phyloP scores from a whole-genome alignment of 2,888 invertebrate species.

The Drosophila putrida region DNA sequence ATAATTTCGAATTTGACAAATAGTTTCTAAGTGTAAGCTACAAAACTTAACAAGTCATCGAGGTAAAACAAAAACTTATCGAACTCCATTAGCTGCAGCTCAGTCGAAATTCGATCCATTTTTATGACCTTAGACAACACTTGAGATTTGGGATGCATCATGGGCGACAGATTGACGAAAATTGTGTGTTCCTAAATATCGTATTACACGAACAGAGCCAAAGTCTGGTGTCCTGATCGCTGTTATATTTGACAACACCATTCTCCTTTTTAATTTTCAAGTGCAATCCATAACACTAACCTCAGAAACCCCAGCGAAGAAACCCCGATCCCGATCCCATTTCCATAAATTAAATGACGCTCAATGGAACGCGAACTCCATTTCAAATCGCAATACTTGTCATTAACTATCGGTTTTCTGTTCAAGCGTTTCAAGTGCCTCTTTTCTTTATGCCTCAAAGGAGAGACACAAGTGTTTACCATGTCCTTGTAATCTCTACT shows the following conservation, averaged over 20 bases:
- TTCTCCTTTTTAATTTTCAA: conserved; percentile 65
- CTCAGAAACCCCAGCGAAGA: conserved; percentile 38
- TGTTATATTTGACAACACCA: conserved; percentile 72
- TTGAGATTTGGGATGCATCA: conserved; percentile 34
- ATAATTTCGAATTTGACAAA: conserved; percentile 31
- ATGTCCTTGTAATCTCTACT: conserved; percentile 71
- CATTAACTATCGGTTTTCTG: conserved; percentile 45
- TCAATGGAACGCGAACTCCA: conserved; percentile 50
- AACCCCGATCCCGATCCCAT: background rate
- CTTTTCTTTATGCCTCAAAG: conserved; percentile 11
- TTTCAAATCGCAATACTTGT: conserved; percentile 45
- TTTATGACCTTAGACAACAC: conserved; percentile 35
- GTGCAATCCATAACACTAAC: conserved; percentile 67
- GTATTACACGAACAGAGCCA: conserved; percentile 29
- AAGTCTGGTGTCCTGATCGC: conserved; percentile 52
- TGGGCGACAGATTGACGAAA: conserved; percentile 48
- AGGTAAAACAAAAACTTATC: conserved; percentile 19
- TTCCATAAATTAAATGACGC: conserved; percentile 56
- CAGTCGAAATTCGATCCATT: conserved; percentile 44
- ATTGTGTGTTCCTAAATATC: conserved; percentile 45
- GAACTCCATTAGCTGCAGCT: conserved; percentile 5
- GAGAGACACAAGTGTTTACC: conserved; percentile 63
- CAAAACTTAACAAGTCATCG: conserved; percentile 40
- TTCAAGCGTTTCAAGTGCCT: conserved; percentile 62
- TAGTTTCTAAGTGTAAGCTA: conserved; percentile 16